Evolutionary conservation across 2,797 vertebrate genomes (phyloP).

Genomic region (Trichosurus vulpecula): DNA sequence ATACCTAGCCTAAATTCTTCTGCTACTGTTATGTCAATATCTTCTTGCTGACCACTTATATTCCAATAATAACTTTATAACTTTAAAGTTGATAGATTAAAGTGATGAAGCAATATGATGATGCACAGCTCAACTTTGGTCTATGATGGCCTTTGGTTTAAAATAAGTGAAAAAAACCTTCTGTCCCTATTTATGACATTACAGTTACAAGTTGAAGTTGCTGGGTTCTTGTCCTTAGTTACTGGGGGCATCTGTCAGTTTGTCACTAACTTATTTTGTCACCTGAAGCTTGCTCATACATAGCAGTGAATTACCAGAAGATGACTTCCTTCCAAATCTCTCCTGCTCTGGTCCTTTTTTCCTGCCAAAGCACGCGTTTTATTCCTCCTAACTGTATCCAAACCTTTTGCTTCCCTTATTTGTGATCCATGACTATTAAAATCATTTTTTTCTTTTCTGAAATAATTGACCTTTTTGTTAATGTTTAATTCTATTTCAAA

Average conservation of each 20-base stretch:
- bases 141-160: neutral
- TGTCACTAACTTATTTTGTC: neutral
- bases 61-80: neutral
- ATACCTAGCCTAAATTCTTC: neutral
- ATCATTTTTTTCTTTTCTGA: too few relatives aligned
- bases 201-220: neutral
- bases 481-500: too few relatives aligned
- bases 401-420: neutral
- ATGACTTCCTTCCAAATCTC: neutral
- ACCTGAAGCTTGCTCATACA: neutral
- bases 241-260: neutral
- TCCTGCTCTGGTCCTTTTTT: neutral
- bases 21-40: neutral
- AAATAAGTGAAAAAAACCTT: neutral
- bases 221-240: neutral
- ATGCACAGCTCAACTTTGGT: neutral
- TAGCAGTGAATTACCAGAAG: neutral
- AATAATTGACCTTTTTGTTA: too few relatives aligned
- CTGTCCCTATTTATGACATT: neutral
- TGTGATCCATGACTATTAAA: neutral
- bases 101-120: neutral
- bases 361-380: neutral
- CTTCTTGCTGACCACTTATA: neutral
- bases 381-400: neutral
- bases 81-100: too few relatives aligned